A percentile compares a stretch with the other conserved stretches of the same genome.
Evolutionary conservation across 1,140 invertebrate species (phyloP).

Genomic region (Cardiocondyla obscurior): DNA sequence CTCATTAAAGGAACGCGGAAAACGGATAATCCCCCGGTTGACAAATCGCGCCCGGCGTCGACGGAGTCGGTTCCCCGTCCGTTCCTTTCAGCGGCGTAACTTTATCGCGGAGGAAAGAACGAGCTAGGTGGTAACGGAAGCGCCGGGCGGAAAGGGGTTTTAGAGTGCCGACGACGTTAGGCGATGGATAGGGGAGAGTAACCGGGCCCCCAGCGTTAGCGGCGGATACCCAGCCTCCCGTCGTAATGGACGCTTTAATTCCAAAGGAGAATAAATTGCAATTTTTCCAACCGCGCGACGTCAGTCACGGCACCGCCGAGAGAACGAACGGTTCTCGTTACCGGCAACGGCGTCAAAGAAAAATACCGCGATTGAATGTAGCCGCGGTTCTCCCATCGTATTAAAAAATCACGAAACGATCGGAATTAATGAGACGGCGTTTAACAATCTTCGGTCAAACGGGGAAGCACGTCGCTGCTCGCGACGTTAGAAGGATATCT

Average conservation of each 20-base stretch:
- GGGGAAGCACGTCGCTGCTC: background rate
- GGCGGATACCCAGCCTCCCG: constrained; percentile 11
- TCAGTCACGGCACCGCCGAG: background rate
- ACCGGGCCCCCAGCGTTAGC: constrained; percentile 5
- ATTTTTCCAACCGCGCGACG: constrained; percentile 57
- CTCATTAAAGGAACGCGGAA: constrained; percentile 64
- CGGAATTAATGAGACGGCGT: background rate
- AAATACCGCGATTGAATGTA: constrained; percentile 43
- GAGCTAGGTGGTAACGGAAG: background rate
- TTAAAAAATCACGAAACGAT: constrained; percentile 59
- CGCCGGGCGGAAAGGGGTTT: constrained; percentile 13
- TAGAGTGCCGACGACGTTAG: constrained; percentile 17
- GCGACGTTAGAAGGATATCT: background rate
- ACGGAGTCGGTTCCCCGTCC: constrained; percentile 22
- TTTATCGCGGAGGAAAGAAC: constrained; percentile 57
- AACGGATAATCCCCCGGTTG: constrained; percentile 62
- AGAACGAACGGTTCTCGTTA: background rate
- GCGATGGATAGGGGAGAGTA: constrained; percentile 23
- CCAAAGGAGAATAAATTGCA: constrained; percentile 66
- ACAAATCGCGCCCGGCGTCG: constrained; percentile 54
- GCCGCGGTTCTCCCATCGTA: constrained; percentile 16
- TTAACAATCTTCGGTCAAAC: background rate
- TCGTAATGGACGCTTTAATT: constrained; percentile 61
- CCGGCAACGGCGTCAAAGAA: constrained; percentile 37
- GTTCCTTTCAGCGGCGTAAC: constrained; percentile 45